phyloP scores from a whole-genome alignment of 1,140 invertebrate species.

The Mylabris phalerata region DNA sequence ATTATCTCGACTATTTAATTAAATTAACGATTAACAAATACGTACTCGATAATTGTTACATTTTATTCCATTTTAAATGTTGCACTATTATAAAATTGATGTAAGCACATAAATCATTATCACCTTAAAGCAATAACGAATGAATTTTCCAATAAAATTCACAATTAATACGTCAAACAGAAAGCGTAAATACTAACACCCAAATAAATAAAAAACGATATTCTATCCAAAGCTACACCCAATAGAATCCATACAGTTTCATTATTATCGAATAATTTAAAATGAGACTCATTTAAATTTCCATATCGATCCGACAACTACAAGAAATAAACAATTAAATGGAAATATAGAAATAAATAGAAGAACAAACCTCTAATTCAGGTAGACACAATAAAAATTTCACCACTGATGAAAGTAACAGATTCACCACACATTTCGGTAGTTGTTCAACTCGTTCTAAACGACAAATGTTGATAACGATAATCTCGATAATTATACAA shows the following conservation, averaged over 20 bases:
- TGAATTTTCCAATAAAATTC: no score
- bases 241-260: conserved; percentile 31
- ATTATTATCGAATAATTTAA: conserved; percentile 20
- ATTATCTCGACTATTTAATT: no score
- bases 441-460: conserved; percentile 23
- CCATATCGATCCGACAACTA: conserved; percentile 32
- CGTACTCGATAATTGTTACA: no score
- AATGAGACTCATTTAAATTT: conserved; percentile 21
- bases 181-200: not conserved
- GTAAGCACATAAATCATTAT: no score
- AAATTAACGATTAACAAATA: no score
- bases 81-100: no score
- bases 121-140: no score
- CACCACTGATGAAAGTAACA: conserved; percentile 26
- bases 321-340: conserved; percentile 6
- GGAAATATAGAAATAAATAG: not conserved
- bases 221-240: conserved; percentile 31
- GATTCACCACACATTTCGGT: conserved; percentile 24
- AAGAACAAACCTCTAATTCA: conserved; percentile 16
- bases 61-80: no score
- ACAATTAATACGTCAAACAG: not conserved
- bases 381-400: conserved; percentile 28
- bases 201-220: conserved; percentile 24
- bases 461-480: conserved; percentile 33
- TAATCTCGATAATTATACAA: conserved; percentile 26